Conservation (phyloP, 2,113 vertebrate genomes). For the Glaucomys volans region DNA sequence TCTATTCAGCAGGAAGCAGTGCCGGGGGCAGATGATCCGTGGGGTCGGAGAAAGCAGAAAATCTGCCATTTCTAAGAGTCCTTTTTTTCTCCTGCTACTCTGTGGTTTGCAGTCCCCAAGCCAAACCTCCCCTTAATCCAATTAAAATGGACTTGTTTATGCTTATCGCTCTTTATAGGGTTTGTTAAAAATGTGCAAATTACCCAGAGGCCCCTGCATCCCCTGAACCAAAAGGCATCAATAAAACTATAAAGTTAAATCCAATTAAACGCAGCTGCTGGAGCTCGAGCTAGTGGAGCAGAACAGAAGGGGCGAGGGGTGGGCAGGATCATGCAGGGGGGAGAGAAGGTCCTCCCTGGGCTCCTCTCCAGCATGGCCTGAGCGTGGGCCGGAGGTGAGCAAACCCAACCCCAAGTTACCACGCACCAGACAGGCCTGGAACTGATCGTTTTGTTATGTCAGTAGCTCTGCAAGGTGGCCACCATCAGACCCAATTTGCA, state of each 20-base stretch:
- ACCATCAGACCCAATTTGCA: neutral
- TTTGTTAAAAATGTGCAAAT: slow-evolving; percentile 71
- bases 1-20: neutral
- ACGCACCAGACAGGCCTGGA: fast-evolving
- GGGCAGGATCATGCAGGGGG: neutral
- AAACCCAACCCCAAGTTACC: no score
- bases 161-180: slow-evolving; percentile 69
- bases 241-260: slow-evolving; percentile 74
- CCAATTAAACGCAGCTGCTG: slow-evolving; percentile 67
- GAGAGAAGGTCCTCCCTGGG: no score
- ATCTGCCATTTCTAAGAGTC: neutral
- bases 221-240: slow-evolving; percentile 68
- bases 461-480: neutral
- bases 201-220: slow-evolving; percentile 72
- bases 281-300: neutral
- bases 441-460: neutral
- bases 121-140: slow-evolving; percentile 65
- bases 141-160: slow-evolving; percentile 74
- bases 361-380: neutral
- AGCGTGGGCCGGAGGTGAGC: no score
- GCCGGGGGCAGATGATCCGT: fast-evolving
- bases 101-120: neutral
- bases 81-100: neutral
- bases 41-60: neutral
- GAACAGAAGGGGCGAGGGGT: neutral